Base-by-base conservation (phyloP, 1,140 invertebrate species). In the Polyergus mexicanus region DNA sequence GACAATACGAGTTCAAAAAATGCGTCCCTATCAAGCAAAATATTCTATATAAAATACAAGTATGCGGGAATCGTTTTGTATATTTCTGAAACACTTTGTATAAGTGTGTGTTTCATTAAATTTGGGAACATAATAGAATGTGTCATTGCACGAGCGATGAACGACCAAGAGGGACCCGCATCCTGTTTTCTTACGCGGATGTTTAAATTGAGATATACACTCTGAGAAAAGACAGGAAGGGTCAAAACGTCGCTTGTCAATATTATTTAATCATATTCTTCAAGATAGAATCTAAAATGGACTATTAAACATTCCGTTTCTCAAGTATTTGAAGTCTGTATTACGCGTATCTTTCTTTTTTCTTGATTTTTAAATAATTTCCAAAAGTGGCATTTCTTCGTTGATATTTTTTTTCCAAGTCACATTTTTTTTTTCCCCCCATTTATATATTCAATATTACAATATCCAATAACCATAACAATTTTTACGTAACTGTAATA, bases 11-110 rank as follows among this genome's bases (percentile, higher is more conserved):
- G 69, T 58, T 85, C 69, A 80, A 71, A 51, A 74, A 47, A 83
- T 66, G 54, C 22, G 44, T 72, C 22, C 51, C 62, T 35, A 62
- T 60, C 62, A 88, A 56, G 47, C 69, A 76, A 89, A 89, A 74
- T 25, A 58, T 25, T 75, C 25, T 56, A 76, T 89, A 86, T 88
- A 65, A 85, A 28, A 41, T 69, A 22, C 28, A 2, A n/a, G 11
- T 58, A 77, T 60, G 44, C 66, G 74, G 74, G 80, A 88, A 88
- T 68, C 19, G 0, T 41, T 8, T 35, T 10, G 56, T n/a, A 13
- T 13, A 38, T 78, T 71, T 19, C 11, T 3, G 16, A 69, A 69
- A 54, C 8, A 2, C 11, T 32, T 44, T 78, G 47, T 41, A 38
- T 78, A 56, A 38, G 22, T 51, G 19, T 10, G 13, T 65, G 86